These are phyloP conservation scores for Crypturellus undulatus DNA, from an alignment of 2,113 vertebrate genomes.

Conservation along the genomic window DNA sequence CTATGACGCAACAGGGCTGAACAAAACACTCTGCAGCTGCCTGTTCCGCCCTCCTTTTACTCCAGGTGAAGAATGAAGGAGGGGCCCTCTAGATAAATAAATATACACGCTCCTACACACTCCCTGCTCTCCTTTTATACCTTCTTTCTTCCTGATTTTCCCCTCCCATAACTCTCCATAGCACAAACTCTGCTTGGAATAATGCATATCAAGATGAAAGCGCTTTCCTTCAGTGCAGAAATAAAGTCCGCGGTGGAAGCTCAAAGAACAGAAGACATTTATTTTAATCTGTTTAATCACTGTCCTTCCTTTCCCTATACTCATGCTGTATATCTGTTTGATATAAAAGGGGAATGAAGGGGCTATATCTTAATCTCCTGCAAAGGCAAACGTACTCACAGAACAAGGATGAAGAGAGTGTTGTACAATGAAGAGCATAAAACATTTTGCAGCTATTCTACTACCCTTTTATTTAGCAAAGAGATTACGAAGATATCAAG, in stretches of 20 bases:
- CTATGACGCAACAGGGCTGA: not conserved
- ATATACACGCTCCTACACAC: no score
- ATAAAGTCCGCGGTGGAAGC: not conserved
- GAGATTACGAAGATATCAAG: not conserved
- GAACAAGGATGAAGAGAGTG: not conserved
- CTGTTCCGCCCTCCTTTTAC: not conserved
- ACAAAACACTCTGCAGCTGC: conserved; percentile 2
- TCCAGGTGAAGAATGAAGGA: conserved; percentile 18
- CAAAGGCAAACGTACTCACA: fast-evolving
- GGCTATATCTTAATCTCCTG: not conserved
- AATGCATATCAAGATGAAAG: not conserved
- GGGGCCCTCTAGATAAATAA: not conserved
- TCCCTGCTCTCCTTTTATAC: not conserved
- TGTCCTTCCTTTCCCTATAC: no score
- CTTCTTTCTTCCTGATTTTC: not conserved
- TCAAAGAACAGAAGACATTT: not conserved
- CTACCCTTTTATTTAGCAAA: conserved; percentile 7
- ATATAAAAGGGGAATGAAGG: not conserved
- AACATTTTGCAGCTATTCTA: not conserved
- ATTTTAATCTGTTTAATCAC: no score
- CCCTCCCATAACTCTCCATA: not conserved
- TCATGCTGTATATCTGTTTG: not conserved
- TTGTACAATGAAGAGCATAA: not conserved
- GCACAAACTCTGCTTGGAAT: not conserved
- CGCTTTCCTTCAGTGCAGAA: not conserved